Base-by-base conservation (phyloP, 2,797 vertebrate genomes). In the Australoheros facetus region DNA sequence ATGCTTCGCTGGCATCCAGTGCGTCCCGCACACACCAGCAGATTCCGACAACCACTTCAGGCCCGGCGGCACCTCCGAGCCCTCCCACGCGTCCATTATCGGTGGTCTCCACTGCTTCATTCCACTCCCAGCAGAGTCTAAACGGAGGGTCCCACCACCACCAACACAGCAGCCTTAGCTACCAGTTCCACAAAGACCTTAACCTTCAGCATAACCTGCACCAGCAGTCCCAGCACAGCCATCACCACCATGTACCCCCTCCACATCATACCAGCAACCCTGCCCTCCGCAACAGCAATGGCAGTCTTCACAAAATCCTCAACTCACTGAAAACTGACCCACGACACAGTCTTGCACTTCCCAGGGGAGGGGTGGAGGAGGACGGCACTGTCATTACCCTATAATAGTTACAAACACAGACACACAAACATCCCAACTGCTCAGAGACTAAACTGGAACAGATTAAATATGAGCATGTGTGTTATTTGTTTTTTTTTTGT, bases 321-420 rank as follows among this genome's bases (percentile, higher is more conserved):
- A 98, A 96, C 93, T 97, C 97, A 74, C 94, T 99, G 94, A 97
- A 97, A 94, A 95, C 97, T 54, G 98, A 98, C 93, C 97, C 97
- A 53, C 96, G 98, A 34, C 96, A 99, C 93, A 98, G 98, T 89
- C 96, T 99, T 64, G 96, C 96, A 30, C 95, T 99, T 85, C 98
- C 98, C 51, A 95, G 95, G n/a, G 98, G 98, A 58, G 98, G 97
- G 4, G 96, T 99, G 3, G 98, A 99, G 93, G 98, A 99, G 90
- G 98, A 99, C 0, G 98, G 98, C 87, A 99, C 98, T 0, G 97
- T 98, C 59, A 97, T 99, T 80, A 99, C 98, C 2, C 97, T 99
- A 96, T 98, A 98, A 96, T 93, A 88, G 81, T 75, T 30, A 58
- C 32, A 77, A 32, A 81, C 81, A 74, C 54, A 83, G 54, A 69